These are phyloP conservation scores for Cryptotermes secundus DNA, from an alignment of 1,140 invertebrate species.

Conservation along the genomic window DNA sequence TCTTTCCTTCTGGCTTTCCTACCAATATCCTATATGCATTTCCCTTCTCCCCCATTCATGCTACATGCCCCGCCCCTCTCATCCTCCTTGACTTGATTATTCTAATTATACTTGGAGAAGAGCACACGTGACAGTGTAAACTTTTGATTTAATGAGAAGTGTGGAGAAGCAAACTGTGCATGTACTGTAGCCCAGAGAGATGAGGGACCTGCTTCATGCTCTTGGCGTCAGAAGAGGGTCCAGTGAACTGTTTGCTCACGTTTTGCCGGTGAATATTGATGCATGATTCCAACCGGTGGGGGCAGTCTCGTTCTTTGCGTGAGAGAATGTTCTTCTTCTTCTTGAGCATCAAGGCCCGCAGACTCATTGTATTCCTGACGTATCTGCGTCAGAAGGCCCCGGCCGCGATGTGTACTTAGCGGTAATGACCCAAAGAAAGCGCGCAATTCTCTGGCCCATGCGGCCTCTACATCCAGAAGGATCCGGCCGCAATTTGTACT, in stretches of 20 bases:
- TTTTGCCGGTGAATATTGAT: slow-evolving; percentile 1
- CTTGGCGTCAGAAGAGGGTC: not conserved
- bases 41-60: too few relatives aligned
- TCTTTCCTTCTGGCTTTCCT: too few relatives aligned
- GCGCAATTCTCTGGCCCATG: not conserved
- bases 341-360: not conserved
- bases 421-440: not conserved
- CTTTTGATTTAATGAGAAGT: too few relatives aligned
- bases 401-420: not conserved
- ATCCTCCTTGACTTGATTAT: too few relatives aligned
- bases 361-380: slow-evolving; percentile 7
- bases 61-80: too few relatives aligned
- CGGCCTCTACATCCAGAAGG: not conserved
- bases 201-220: too few relatives aligned
- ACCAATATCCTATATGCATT: too few relatives aligned
- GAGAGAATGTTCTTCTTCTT: not conserved
- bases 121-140: too few relatives aligned
- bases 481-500: too few relatives aligned
- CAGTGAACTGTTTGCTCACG: not conserved
- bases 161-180: too few relatives aligned
- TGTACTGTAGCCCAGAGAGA: too few relatives aligned
- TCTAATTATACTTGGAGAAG: too few relatives aligned
- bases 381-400: not conserved
- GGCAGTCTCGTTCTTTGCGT: not conserved
- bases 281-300: not conserved